Conservation (phyloP, 2,113 vertebrate genomes). For the Antidorcas marsupialis region DNA sequence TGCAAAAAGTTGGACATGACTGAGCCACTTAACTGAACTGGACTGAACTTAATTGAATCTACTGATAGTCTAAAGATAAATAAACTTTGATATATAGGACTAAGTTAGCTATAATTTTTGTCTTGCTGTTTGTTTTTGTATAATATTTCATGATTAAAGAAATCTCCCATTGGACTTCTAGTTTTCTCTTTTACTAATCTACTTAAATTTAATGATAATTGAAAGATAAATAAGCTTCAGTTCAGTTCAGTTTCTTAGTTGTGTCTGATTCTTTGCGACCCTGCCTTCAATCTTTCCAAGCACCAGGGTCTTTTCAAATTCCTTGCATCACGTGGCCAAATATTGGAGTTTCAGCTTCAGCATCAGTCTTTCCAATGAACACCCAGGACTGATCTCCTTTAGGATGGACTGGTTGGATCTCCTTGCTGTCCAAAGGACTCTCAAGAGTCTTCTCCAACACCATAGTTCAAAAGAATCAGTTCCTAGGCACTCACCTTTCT, state of each 20-base stretch:
- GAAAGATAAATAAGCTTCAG: background rate
- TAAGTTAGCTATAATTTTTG: background rate
- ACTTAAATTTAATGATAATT: background rate
- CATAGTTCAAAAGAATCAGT: background rate
- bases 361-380: background rate
- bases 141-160: background rate
- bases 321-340: rapidly evolving
- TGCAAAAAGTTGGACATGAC: background rate
- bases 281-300: background rate
- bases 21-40: background rate
- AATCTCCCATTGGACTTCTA: background rate
- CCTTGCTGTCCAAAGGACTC: background rate
- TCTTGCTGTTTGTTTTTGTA: background rate
- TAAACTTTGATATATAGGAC: background rate
- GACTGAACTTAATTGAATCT: background rate
- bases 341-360: background rate
- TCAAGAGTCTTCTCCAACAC: background rate
- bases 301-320: background rate
- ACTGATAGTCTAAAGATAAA: background rate
- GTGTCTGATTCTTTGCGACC: rapidly evolving
- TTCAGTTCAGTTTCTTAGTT: background rate
- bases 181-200: background rate
- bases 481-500: background rate
- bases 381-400: background rate
- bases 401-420: background rate